Base-by-base conservation (phyloP, 2,888 invertebrate genomes). In the Willowsia nigromaculata region DNA sequence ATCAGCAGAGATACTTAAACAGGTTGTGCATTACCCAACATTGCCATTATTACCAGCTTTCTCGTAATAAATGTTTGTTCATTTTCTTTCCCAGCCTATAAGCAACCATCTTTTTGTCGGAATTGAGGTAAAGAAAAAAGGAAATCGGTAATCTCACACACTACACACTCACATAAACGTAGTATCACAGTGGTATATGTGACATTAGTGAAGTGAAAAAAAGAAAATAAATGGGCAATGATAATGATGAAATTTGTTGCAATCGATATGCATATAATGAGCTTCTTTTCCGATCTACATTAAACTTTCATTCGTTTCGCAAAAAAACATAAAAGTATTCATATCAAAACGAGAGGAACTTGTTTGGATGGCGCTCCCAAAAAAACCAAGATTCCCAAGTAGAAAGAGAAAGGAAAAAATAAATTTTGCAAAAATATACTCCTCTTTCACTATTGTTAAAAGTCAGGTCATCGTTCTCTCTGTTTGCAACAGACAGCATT, bases 211-310 rank as follows among this genome's bases (percentile, higher is more conserved):
- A 40, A 25, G 43, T 22, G 22, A 56, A 25, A 25, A 25, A 13
- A 22, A 71, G 71, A 43, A 71, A 71, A 71, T 71, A 71, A 43
- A 71, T 71, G 43, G 43, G 43, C 43, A 43, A 22, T 71, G 43
- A 22, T n/a, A 0, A 71, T 25, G 25, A 37, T 43, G n/a, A n/a
- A n/a, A 1, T 43, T 43, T 71, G 40, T 37, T 68, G 68, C 30
- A 68, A 68, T 68, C 68, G 68, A 68, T 68, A 68, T 68, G 68
- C 68, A 68, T 37, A 68, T 68, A 68, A 68, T 68, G 68, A 68
- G 68, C 37, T 68, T n/a, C 68, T 33, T 68, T 68, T 33, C 37
- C 37, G 68, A 33, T 68, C 15, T 37, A 33, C 37, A 68, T 68
- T 33, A 68, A 68, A 27, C 25, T 25, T 59, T 59, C 59, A 59